Percentiles rank a stretch among this genome's conserved stretches.
These are phyloP conservation scores for Tanypteryx hageni DNA, from an alignment of 2,888 invertebrate species.

Conservation along the genomic window DNA sequence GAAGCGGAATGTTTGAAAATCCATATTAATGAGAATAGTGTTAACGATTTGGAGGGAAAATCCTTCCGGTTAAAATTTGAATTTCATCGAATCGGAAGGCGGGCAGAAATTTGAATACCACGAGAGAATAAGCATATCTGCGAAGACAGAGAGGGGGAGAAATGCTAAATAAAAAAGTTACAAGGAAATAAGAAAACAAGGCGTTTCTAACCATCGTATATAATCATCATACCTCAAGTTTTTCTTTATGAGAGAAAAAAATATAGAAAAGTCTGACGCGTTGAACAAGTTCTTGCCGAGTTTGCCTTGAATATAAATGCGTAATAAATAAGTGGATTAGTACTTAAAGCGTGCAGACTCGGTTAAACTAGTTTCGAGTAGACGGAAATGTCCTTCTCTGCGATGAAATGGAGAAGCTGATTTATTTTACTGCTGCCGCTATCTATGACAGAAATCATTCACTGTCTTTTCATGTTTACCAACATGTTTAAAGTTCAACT, in stretches of 20 bases:
- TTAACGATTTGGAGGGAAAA: neutral
- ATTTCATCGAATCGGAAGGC: neutral
- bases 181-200: neutral
- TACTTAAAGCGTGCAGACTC: too few species aligned
- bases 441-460: too few species aligned
- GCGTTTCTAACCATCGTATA: neutral
- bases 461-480: too few species aligned
- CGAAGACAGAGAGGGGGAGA: neutral
- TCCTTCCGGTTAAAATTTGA: constrained; percentile 6
- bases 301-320: neutral
- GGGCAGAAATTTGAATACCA: neutral
- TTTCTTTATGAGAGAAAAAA: neutral
- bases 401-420: too few species aligned
- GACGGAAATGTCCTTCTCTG: too few species aligned
- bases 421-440: too few species aligned
- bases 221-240: neutral
- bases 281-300: neutral
- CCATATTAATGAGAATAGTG: constrained; percentile 49
- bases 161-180: neutral
- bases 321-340: too few species aligned
- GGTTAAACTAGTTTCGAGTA: too few species aligned
- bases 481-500: too few species aligned
- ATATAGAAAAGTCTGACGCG: neutral
- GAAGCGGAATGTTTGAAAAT: constrained; percentile 30
- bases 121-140: neutral